A percentile compares a stretch with the other conserved stretches of the same genome.
These are phyloP conservation scores for Gavia stellata DNA, from an alignment of 2,113 vertebrate species.

Conservation along the genomic window DNA sequence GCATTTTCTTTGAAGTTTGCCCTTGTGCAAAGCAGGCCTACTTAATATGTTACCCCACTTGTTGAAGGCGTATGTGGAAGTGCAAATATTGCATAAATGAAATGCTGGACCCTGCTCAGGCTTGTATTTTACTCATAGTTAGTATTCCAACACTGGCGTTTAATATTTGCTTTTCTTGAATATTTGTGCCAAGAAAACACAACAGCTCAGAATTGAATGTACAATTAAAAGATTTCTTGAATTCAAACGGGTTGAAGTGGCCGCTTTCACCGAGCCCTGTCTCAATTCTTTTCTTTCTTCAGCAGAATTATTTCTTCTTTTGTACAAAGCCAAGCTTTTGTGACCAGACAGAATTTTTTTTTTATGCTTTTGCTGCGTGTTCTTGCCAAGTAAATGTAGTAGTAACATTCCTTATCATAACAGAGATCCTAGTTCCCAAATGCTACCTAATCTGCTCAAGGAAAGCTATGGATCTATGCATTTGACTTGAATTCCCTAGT, in stretches of 20 bases:
- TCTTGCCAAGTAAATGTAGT: not conserved
- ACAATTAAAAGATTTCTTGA: not conserved
- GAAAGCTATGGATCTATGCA: not conserved
- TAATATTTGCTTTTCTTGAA: not conserved
- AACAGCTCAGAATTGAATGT: not conserved
- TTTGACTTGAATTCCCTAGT: not conserved
- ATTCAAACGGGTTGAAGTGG: not conserved
- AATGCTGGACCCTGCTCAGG: not conserved
- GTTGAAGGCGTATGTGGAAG: not conserved
- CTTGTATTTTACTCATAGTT: constrained; percentile 1
- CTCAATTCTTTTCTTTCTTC: not conserved
- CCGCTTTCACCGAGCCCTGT: not conserved
- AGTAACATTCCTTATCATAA: not conserved
- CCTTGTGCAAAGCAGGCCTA: not conserved
- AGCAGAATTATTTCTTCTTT: not conserved
- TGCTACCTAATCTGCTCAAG: not conserved
- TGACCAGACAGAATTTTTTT: not conserved
- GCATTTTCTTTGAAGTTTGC: not conserved
- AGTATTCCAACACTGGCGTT: not conserved
- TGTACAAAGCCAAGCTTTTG: not conserved
- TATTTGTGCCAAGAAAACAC: not conserved
- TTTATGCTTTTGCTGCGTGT: not conserved
- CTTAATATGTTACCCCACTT: not conserved
- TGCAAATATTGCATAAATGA: not conserved
- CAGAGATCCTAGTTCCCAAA: not conserved